A percentile compares a stretch with the other conserved stretches of the same genome.
These are phyloP conservation scores for Hemaris fuciformis DNA, from an alignment of 2,888 invertebrate species.

Conservation along the genomic window DNA sequence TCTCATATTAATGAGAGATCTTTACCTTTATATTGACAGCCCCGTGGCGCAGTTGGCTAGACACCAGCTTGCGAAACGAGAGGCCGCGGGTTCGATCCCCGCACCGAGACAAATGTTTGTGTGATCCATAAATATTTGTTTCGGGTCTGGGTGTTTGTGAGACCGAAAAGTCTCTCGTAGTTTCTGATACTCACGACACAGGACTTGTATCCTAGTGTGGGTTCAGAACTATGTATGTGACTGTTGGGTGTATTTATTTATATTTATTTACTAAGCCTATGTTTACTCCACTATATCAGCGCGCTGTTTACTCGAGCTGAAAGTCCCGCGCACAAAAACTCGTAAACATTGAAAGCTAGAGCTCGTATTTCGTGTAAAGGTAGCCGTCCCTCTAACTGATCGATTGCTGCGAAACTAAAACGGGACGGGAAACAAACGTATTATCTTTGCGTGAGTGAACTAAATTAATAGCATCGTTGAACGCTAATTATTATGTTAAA, in stretches of 20 bases:
- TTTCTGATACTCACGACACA: too few species aligned
- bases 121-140: not conserved
- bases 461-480: not conserved
- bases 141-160: not conserved
- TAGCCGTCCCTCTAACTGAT: constrained; percentile 67
- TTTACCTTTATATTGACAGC: not conserved
- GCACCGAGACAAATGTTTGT: too few species aligned
- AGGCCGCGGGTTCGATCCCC: too few species aligned
- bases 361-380: constrained; percentile 67
- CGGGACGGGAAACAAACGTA: not conserved
- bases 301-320: not conserved
- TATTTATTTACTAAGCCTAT: not conserved
- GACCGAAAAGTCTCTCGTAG: too few species aligned
- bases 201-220: too few species aligned
- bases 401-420: constrained; percentile 40
- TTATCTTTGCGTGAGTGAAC: constrained; percentile 1
- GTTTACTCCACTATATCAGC: not conserved
- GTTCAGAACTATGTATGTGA: too few species aligned
- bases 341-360: constrained; percentile 50
- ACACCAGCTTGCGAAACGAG: too few species aligned
- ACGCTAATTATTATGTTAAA: constrained; percentile 29
- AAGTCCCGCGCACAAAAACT: constrained; percentile 32
- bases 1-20: too few species aligned
- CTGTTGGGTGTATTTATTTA: too few species aligned
- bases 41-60: too few species aligned